phyloP scores from a whole-genome alignment of 1,140 invertebrate genomes.

The Artemia franciscana region DNA sequence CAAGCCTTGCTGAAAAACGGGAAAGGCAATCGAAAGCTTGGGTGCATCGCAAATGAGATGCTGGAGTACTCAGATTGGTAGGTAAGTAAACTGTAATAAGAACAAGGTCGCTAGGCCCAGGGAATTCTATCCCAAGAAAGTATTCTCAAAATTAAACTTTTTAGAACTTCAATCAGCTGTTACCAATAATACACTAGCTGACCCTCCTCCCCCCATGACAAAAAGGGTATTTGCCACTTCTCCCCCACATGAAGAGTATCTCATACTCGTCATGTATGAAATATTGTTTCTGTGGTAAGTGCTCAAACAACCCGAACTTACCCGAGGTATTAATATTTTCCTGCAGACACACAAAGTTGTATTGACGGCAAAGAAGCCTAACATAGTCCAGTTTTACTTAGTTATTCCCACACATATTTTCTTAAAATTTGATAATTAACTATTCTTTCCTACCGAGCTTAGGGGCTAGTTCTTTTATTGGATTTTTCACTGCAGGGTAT shows the following conservation, averaged over 20 bases:
- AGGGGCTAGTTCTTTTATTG: not conserved
- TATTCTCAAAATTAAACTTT: not conserved
- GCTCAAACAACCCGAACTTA: not conserved
- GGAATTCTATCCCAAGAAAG: not conserved
- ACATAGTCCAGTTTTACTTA: not conserved
- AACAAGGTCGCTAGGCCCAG: not conserved
- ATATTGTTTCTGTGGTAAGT: not conserved
- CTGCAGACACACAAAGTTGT: not conserved
- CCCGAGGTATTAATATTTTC: not conserved
- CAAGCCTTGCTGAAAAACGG: not conserved
- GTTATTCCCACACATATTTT: not conserved
- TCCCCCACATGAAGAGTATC: not conserved
- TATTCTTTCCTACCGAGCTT: not conserved
- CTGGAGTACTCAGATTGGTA: not conserved
- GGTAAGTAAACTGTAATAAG: not conserved
- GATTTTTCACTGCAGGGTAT: not conserved
- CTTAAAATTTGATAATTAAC: not conserved
- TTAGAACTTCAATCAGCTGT: not conserved
- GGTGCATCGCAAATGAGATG: not conserved
- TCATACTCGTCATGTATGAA: not conserved
- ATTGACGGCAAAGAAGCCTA: not conserved
- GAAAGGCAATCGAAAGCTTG: not conserved
- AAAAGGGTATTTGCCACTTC: not conserved
- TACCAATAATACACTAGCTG: not conserved
- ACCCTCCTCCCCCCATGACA: not conserved